phyloP scores from a whole-genome alignment of 2,797 vertebrate species.

The Takifugu ocellatus region DNA sequence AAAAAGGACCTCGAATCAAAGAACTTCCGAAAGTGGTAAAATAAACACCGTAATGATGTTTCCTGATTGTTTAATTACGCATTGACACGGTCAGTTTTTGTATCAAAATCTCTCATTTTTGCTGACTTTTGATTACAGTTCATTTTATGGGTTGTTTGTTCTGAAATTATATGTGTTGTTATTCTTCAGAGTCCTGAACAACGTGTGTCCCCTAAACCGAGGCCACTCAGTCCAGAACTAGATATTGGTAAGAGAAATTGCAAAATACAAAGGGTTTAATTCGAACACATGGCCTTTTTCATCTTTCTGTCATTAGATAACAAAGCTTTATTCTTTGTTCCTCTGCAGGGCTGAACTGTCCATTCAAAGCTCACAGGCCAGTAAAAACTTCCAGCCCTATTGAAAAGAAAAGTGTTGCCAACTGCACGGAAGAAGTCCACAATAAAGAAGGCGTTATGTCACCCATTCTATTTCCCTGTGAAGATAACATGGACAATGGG shows the following conservation, averaged over 20 bases:
- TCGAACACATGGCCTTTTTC: neutral
- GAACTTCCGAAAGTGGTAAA: constrained; percentile 15
- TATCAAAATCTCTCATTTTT: neutral
- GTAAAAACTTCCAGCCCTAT: constrained; percentile 73
- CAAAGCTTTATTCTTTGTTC: neutral
- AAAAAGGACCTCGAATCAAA: neutral
- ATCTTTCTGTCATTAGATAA: neutral
- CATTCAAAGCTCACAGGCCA: constrained; percentile 45
- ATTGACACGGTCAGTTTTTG: neutral
- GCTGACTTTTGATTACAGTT: too few relatives aligned
- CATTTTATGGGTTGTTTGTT: too few relatives aligned
- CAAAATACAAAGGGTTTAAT: neutral
- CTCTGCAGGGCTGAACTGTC: constrained; percentile 34
- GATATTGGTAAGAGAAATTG: constrained; percentile 34
- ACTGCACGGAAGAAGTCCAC: neutral
- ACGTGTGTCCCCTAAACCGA: neutral
- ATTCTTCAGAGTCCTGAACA: constrained; percentile 28
- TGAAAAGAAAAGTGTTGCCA: constrained; percentile 7
- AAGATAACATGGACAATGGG: constrained; percentile 27
- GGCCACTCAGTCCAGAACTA: constrained; percentile 5
- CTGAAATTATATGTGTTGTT: neutral
- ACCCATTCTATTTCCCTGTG: constrained; percentile 51
- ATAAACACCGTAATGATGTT: neutral
- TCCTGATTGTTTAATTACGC: neutral
- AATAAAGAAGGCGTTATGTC: constrained; percentile 29